Evolutionary conservation across 2,113 vertebrate genomes (phyloP), one percentile per base, ranked within the genome.

Genomic region (Phyllostomus discolor): DNA sequence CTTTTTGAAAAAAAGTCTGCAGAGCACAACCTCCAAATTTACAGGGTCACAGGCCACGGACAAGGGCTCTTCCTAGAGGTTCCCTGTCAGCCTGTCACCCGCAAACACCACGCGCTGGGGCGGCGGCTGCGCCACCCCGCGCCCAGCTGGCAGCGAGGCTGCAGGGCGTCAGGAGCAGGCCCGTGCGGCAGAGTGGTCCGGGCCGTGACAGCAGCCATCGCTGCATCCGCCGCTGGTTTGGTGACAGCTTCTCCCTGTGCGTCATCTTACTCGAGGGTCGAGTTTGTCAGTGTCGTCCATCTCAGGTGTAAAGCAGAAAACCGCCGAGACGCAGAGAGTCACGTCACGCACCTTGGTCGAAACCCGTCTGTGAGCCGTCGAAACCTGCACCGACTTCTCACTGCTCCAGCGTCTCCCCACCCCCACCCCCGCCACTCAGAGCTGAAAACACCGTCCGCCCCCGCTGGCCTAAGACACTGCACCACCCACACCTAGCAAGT

Each of bases 21-120:
- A 54, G n/a, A n/a, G 15, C 52, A 26, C n/a, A 31, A 54, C 62
- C 86, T 90, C 50, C 33, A 52, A 64, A 78, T 50, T 57, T 94
- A 38, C 19, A 38, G 46, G 52, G 12, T 38, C 31, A 33, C 35
- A 54, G 46, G 54, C 50, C 33, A 83, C 1, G 16, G 41, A 16
- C 57, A 72, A 54, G 6, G 50, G 28, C 0, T 41, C 72, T 43
- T 72, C 81, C 73, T 35, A 17, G 43, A 35, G 66, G n/a, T 43
- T n/a, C 43, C 31, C 35, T 16, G 52, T 43, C 88, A 17, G 15
- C 24, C 20, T 83, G 64, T 82, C 70, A 5, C 26, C 81, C 38
- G 59, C 57, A 64, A 46, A 62, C 26, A 62, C 26, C 24, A 5
- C 26, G 10, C 59, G 26, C 59, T 12, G 59, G 26, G 59, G 28